Evolutionary conservation across 2,888 invertebrate species (phyloP).

Genomic region (Nemotelus nigrinus): DNA sequence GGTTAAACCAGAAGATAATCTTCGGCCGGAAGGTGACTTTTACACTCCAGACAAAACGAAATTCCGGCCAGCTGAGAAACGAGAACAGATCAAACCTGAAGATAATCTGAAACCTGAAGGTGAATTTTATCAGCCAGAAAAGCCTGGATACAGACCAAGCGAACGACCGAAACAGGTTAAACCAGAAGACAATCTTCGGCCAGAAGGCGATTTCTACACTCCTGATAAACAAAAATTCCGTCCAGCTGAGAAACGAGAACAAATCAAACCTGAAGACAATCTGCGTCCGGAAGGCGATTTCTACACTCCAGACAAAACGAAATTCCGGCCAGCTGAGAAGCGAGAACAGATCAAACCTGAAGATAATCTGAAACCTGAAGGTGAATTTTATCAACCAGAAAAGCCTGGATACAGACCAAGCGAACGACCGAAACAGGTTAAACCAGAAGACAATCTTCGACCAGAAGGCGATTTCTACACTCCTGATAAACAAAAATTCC

Average conservation of each 20-base stretch:
- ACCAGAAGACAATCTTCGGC: conserved; percentile 63
- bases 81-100: too few relatives aligned
- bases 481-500: conserved; percentile 66
- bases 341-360: conserved; percentile 60
- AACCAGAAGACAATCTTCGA: conserved; percentile 66
- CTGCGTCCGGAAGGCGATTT: conserved; percentile 64
- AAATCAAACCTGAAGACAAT: conserved; percentile 63
- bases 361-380: too few relatives aligned
- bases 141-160: too few relatives aligned
- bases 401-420: conserved; percentile 56
- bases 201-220: conserved; percentile 68
- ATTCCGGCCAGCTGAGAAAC: too few relatives aligned
- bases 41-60: too few relatives aligned
- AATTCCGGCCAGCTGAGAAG: conserved; percentile 65
- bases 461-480: conserved; percentile 68
- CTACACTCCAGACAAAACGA: conserved; percentile 59
- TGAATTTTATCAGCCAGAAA: too few relatives aligned
- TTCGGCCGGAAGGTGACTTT: too few relatives aligned
- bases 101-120: too few relatives aligned
- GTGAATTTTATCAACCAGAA: conserved; percentile 61
- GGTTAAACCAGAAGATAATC: too few relatives aligned
- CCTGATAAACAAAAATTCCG: conserved; percentile 64
- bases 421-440: conserved; percentile 59
- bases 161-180: conserved; percentile 65
- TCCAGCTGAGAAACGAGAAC: conserved; percentile 64